phyloP scores from a whole-genome alignment of 2,113 vertebrate species.

The Sturnus vulgaris region DNA sequence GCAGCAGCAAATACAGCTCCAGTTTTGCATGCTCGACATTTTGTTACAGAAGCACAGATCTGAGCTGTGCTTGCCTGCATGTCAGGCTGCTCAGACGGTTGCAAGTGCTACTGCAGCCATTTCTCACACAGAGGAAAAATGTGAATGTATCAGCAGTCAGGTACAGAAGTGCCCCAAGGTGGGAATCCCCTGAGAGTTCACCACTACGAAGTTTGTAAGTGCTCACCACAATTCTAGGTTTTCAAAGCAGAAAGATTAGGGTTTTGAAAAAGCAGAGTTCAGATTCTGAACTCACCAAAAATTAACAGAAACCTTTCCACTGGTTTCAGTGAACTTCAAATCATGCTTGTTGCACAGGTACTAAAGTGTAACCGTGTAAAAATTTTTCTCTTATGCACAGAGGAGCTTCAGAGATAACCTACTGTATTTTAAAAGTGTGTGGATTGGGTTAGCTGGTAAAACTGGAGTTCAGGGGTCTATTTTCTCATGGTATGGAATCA shows the following conservation, averaged over 20 bases:
- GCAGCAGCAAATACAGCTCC: constrained; percentile 8
- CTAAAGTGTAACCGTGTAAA: background rate
- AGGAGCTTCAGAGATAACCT: background rate
- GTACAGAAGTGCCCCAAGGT: background rate
- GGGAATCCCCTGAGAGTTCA: background rate
- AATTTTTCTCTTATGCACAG: background rate
- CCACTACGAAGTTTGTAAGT: background rate
- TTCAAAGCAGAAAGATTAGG: background rate
- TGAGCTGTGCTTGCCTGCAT: background rate
- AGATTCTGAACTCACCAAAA: background rate
- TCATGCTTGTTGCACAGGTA: background rate
- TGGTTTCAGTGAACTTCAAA: background rate
- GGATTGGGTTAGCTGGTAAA: background rate
- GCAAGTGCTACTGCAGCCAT: background rate
- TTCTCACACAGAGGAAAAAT: background rate
- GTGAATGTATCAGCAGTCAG: background rate
- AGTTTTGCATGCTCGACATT: background rate
- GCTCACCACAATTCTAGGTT: background rate
- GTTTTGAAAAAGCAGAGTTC: background rate
- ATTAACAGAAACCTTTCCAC: background rate
- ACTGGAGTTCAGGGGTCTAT: background rate
- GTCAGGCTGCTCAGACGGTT: background rate
- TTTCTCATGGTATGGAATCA: background rate
- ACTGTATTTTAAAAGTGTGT: background rate
- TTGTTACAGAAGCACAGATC: background rate